Conservation (phyloP, 2,113 vertebrate genomes). For the Himantopus leucocephalus region DNA sequence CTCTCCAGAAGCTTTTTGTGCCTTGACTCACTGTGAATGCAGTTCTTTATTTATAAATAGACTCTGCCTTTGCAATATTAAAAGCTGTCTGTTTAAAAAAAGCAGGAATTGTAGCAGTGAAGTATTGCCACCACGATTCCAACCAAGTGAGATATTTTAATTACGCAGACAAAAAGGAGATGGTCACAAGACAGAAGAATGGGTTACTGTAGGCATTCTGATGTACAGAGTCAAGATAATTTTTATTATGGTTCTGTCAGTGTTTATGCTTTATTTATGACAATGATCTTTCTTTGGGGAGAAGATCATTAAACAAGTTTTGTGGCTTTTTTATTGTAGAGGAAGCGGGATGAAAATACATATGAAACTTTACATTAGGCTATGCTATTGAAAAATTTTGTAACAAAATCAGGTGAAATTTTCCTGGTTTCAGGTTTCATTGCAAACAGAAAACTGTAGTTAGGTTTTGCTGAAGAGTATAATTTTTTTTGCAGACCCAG, state of each 20-base stretch:
- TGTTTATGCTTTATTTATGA: neutral
- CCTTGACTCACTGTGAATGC: neutral
- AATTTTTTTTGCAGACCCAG: neutral
- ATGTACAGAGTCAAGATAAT: neutral
- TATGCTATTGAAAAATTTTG: neutral
- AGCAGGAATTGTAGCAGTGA: neutral
- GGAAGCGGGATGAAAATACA: neutral
- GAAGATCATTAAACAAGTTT: neutral
- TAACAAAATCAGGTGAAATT: neutral
- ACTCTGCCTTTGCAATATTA: neutral
- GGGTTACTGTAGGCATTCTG: neutral
- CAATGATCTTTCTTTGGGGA: neutral
- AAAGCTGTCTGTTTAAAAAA: neutral
- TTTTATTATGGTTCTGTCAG: neutral
- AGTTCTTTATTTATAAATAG: neutral
- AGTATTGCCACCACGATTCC: neutral
- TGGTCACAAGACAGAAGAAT: neutral
- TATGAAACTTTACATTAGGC: neutral
- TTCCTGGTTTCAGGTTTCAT: neutral
- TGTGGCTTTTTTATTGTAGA: neutral
- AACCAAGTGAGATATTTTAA: neutral
- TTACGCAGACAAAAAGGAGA: neutral
- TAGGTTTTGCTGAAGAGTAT: neutral
- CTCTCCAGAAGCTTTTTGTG: neutral
- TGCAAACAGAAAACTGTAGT: neutral